phyloP scores from a whole-genome alignment of 2,888 invertebrate genomes.

The Trachelus stipa region DNA sequence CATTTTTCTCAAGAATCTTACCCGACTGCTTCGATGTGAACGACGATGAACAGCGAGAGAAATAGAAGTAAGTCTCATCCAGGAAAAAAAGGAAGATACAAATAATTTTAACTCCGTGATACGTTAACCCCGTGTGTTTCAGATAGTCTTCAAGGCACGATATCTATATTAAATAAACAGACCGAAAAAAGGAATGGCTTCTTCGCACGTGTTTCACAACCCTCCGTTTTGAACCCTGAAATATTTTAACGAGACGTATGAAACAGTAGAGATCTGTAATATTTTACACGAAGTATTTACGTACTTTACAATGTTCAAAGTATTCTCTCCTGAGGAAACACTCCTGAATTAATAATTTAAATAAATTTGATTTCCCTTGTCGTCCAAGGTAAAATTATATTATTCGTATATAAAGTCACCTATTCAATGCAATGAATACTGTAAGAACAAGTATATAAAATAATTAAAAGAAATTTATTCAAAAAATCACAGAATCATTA shows the following conservation, averaged over 20 bases:
- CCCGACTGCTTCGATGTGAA: background rate
- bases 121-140: background rate
- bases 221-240: background rate
- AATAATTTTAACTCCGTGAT: background rate
- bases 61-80: background rate
- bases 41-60: background rate
- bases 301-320: background rate
- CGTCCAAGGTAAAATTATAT: background rate
- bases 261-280: background rate
- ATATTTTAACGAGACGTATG: background rate
- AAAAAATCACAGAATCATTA: background rate
- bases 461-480: background rate
- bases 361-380: background rate
- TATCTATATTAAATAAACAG: slow-evolving; percentile 4
- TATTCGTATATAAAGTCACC: background rate
- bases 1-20: background rate
- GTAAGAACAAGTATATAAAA: background rate
- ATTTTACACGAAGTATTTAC: background rate
- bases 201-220: background rate
- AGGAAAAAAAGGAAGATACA: background rate
- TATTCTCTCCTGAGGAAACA: background rate
- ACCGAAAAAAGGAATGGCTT: slow-evolving; percentile 2
- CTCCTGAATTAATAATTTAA: background rate
- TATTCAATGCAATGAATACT: background rate
- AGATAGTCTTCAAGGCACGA: background rate